phyloP scores from a whole-genome alignment of 2,888 invertebrate species.

The Orthosia incerta region DNA sequence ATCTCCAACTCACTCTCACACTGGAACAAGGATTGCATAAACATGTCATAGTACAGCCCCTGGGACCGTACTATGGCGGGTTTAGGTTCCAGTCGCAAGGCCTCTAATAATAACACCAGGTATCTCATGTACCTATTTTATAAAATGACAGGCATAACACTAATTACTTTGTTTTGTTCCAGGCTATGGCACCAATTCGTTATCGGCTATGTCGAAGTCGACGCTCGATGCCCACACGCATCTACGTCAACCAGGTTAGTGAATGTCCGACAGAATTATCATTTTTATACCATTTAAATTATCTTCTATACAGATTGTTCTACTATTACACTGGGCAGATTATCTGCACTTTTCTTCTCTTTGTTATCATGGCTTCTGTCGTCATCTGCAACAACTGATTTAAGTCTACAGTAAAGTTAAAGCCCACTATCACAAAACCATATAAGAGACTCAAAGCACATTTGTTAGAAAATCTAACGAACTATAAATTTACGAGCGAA shows the following conservation, averaged over 20 bases:
- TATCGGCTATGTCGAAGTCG: conserved; percentile 95
- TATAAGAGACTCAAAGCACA: not conserved
- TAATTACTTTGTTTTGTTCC: conserved; percentile 83
- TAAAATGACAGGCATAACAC: not conserved
- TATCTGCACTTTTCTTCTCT: not conserved
- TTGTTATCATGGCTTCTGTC: not conserved
- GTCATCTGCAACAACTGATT: not conserved
- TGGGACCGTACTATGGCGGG: too few relatives aligned
- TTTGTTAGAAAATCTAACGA: conserved; percentile 72
- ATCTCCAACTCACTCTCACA: too few relatives aligned
- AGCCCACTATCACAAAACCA: not conserved
- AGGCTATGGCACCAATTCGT: conserved; percentile 96
- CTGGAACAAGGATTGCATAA: too few relatives aligned
- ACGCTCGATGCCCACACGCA: conserved; percentile 97
- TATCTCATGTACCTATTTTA: not conserved
- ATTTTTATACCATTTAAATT: not conserved
- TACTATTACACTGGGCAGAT: not conserved
- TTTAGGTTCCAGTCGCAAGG: not conserved
- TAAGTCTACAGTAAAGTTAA: not conserved
- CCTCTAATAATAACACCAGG: not conserved
- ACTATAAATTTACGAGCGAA: conserved; percentile 77
- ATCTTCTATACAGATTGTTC: not conserved
- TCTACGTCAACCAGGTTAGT: conserved; percentile 96
- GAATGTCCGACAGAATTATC: not conserved
- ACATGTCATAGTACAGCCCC: too few relatives aligned